Evolutionary conservation across 2,797 vertebrate genomes (phyloP).

Genomic region (Eurystomus glaucurus): DNA sequence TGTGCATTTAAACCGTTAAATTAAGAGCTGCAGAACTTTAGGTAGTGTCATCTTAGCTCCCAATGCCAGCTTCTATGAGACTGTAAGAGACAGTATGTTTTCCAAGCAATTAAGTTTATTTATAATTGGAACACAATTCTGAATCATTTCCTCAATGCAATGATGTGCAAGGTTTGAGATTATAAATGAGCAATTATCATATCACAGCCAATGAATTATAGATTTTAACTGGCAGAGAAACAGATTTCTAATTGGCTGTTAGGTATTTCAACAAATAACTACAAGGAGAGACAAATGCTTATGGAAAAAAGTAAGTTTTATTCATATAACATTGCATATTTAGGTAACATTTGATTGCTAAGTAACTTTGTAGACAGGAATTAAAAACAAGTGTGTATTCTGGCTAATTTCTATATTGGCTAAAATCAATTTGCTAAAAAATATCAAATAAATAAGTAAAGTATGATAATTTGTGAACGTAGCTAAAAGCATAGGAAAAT

Average conservation of each 20-base stretch:
- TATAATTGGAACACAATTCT: constrained; percentile 66
- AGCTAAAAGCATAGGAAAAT: neutral
- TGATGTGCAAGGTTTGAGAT: constrained; percentile 16
- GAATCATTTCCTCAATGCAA: constrained; percentile 45
- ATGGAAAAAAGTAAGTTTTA: neutral
- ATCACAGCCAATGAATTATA: constrained; percentile 46
- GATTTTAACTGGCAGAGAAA: constrained; percentile 59
- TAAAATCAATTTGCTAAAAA: neutral
- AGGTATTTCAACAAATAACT: constrained; percentile 34
- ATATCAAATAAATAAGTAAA: neutral
- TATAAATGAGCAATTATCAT: constrained; percentile 43
- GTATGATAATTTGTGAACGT: neutral
- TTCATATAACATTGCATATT: neutral
- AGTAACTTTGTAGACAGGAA: neutral
- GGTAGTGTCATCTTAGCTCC: constrained; percentile 26
- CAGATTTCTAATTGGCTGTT: constrained; percentile 57
- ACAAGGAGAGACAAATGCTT: neutral
- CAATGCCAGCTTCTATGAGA: neutral
- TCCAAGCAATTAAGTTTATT: constrained; percentile 68
- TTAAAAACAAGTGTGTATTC: neutral
- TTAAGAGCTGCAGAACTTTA: constrained; percentile 58
- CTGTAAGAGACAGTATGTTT: constrained; percentile 43
- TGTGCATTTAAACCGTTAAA: constrained; percentile 65
- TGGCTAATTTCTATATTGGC: neutral
- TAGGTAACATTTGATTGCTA: neutral